Percentiles rank a stretch among this genome's conserved stretches.
These are phyloP conservation scores for Chloropsis cyanopogon DNA, from an alignment of 2,113 vertebrate species.

Conservation along the genomic window DNA sequence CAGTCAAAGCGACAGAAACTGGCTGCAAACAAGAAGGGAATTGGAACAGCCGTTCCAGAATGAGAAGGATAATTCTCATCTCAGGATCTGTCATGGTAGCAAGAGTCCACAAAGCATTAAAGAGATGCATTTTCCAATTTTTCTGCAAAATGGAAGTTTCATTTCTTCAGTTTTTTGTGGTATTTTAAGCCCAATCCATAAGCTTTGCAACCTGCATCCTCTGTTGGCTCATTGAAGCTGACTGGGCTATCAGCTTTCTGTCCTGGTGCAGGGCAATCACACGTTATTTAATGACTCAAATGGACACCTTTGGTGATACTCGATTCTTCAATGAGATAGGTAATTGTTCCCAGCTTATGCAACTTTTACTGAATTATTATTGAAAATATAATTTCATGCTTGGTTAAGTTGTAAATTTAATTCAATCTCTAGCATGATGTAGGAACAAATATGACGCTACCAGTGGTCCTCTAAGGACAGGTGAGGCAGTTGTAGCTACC, in stretches of 20 bases:
- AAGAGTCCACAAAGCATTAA: background rate
- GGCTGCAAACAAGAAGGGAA: background rate
- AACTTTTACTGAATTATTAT: constrained; percentile 69
- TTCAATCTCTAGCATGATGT: constrained; percentile 53
- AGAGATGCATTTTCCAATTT: background rate
- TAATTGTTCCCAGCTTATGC: constrained; percentile 59
- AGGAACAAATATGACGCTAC: constrained; percentile 53
- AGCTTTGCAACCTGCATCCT: background rate
- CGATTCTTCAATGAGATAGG: constrained; percentile 1
- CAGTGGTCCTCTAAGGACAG: background rate
- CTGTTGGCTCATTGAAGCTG: constrained; percentile 11
- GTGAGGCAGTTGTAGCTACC: background rate
- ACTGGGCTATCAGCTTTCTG: background rate
- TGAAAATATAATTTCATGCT: constrained; percentile 75
- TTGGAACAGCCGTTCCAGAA: background rate
- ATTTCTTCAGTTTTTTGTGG: constrained; percentile 36
- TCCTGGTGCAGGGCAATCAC: background rate
- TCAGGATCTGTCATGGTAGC: background rate
- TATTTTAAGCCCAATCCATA: constrained; percentile 36
- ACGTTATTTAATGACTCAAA: constrained; percentile 15
- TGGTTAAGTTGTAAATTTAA: constrained; percentile 70
- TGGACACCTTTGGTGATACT: background rate
- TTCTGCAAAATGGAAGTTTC: background rate
- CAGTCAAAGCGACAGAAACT: background rate
- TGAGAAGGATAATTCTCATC: background rate